Base-by-base conservation (phyloP, 2,797 vertebrate species). In the Phylloscopus collybita region DNA sequence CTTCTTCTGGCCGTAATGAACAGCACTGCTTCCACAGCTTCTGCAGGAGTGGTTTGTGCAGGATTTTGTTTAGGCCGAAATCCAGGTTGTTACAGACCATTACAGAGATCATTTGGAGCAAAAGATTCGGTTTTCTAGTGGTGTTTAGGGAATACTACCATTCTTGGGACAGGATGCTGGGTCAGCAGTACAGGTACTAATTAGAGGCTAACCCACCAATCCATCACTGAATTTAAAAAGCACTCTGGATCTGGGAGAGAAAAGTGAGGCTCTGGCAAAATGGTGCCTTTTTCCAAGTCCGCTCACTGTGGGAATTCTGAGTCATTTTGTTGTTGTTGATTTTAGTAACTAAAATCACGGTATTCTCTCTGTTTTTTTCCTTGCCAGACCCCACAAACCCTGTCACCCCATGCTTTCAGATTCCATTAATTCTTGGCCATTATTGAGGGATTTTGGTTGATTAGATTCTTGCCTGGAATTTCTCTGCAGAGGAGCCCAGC, bases 361-460 rank as follows among this genome's bases (percentile, higher is more conserved):
- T 86, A 70, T 94, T 88, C 59, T 56, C 16, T 91, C 54, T 4
- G 53, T 86, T 82, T 92, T 92, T 88, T 51, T 62, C 57, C 62
- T 50, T 95, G 66, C 71, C 74, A 90, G 73, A 51, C 49, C 34
- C 73, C 54, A 16, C 71, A 94, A 38, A 83, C 45, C 23, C 38
- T 73, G 70, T 95, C 67, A 76, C 71, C 56, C 42, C 5, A 10
- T 80, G 59, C 70, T 81, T 30, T 11, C 56, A 93, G 73, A 94
- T 97, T 96, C 92, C 78, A 74, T 84, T 92, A 96, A 92, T 95
- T 94, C 44, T 86, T 84, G 38, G 67, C 56, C 70, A 30, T 92
- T 89, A 80, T 42, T 79, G 61, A 82, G 88, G 57, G 67, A 90
- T 93, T 95, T 90, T 2, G 6, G 56, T 89, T 4, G 22, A 73